Percentiles rank a stretch among this genome's conserved stretches.
phyloP scores from a whole-genome alignment of 37 sponge, comb jelly and placozoan genomes.

The Tethya wilhelma region DNA sequence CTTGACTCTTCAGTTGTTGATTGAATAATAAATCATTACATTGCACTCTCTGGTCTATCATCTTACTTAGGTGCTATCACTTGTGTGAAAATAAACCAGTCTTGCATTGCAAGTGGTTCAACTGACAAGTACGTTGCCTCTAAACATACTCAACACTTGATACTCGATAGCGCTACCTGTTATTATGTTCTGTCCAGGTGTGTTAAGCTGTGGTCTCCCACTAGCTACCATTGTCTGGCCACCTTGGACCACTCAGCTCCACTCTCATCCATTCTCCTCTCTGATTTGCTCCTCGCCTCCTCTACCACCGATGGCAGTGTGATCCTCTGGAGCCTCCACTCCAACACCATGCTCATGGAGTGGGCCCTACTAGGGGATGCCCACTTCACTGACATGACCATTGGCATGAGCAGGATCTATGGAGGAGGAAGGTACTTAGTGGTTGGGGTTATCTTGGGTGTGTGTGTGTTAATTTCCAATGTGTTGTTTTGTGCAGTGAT shows the following conservation, averaged over 20 bases:
- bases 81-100: constrained; percentile 44
- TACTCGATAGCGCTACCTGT: background rate
- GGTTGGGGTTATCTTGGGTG: background rate
- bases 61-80: constrained; percentile 51
- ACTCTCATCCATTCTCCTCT: constrained; percentile 47
- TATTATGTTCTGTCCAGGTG: constrained; percentile 20
- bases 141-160: constrained; percentile 2
- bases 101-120: constrained; percentile 53
- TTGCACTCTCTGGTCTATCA: too few relatives aligned
- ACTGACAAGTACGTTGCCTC: constrained; percentile 46
- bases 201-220: constrained; percentile 65
- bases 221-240: constrained; percentile 5
- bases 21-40: too few relatives aligned
- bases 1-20: too few relatives aligned
- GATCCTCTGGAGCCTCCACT: constrained; percentile 22
- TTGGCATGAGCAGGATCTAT: constrained; percentile 27
- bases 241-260: constrained; percentile 26
- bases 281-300: constrained; percentile 61
- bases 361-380: constrained; percentile 19
- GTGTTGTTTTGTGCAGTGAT: constrained; percentile 39
- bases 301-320: constrained; percentile 5
- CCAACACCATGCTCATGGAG: constrained; percentile 15
- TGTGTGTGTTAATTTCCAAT: background rate
- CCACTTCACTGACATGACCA: constrained; percentile 23
- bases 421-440: constrained; percentile 70